These are phyloP conservation scores for Phoxinus dragarum DNA, from an alignment of 2,797 vertebrate genomes.

Conservation along the genomic window DNA sequence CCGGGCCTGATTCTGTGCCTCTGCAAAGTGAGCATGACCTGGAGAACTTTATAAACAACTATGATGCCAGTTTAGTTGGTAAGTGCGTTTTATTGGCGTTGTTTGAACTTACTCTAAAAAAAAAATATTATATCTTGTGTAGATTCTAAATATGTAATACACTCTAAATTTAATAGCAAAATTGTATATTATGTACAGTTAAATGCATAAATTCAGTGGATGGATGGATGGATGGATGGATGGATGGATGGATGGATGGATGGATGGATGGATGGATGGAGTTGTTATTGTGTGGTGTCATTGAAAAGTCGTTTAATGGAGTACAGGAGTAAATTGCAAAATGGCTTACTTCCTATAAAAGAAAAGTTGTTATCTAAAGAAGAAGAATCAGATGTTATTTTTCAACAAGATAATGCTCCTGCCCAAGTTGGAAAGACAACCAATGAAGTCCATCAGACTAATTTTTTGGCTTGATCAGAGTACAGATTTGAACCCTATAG, in stretches of 20 bases:
- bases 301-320: no score
- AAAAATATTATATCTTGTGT: background rate
- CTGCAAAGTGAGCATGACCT: constrained; percentile 70
- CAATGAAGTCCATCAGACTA: no score
- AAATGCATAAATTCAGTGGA: background rate
- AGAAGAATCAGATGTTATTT: no score
- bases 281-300: no score
- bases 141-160: background rate
- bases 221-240: background rate
- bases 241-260: background rate
- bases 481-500: no score
- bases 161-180: background rate
- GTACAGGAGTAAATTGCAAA: no score
- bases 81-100: constrained; percentile 21
- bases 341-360: no score
- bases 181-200: background rate
- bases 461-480: no score
- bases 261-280: background rate
- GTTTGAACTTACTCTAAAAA: background rate
- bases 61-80: constrained; percentile 79
- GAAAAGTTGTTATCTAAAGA: no score
- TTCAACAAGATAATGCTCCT: no score
- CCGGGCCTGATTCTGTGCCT: constrained; percentile 74
- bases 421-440: no score
- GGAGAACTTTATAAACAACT: constrained; percentile 71